These are phyloP conservation scores for Sesia bembeciformis DNA, from an alignment of 2,888 invertebrate species.

Conservation along the genomic window DNA sequence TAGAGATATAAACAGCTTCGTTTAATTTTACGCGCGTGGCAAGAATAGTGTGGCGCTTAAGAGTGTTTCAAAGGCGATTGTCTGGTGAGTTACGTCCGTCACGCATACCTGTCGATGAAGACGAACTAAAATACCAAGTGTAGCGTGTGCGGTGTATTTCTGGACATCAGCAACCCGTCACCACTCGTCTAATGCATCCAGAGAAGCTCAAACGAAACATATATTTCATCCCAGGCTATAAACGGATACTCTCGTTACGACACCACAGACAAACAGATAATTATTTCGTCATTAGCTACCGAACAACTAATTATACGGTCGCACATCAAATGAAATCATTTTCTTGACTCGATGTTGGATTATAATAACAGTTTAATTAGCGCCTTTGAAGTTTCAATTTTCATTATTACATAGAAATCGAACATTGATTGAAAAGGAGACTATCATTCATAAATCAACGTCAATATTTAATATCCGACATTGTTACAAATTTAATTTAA, in stretches of 20 bases:
- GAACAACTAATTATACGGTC: not conserved
- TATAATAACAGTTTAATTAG: slow-evolving; percentile 1
- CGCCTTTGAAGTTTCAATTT: slow-evolving; percentile 12
- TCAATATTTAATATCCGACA: too few species aligned
- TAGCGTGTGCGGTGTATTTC: slow-evolving; percentile 34
- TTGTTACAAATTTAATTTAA: too few species aligned
- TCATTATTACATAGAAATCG: slow-evolving; percentile 6
- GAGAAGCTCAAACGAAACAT: slow-evolving; percentile 16
- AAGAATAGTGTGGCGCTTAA: slow-evolving; percentile 4
- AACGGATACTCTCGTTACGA: slow-evolving; percentile 16
- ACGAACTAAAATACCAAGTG: slow-evolving; percentile 39
- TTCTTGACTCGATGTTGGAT: not conserved
- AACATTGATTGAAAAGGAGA: slow-evolving; percentile 16
- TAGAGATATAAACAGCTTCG: not conserved
- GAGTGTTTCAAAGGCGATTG: slow-evolving; percentile 13
- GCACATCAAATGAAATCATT: not conserved
- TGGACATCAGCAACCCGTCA: slow-evolving; percentile 10
- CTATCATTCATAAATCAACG: too few species aligned
- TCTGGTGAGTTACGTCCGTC: slow-evolving; percentile 23
- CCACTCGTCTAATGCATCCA: slow-evolving; percentile 8
- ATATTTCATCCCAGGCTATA: slow-evolving; percentile 20
- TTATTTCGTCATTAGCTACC: slow-evolving; percentile 22
- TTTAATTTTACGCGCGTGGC: not conserved
- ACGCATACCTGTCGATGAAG: slow-evolving; percentile 53
- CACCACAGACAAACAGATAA: slow-evolving; percentile 14